Evolutionary conservation across 2,888 invertebrate genomes (phyloP), one percentile per base, ranked within the genome.

Genomic region (Leucophenga maculata): DNA sequence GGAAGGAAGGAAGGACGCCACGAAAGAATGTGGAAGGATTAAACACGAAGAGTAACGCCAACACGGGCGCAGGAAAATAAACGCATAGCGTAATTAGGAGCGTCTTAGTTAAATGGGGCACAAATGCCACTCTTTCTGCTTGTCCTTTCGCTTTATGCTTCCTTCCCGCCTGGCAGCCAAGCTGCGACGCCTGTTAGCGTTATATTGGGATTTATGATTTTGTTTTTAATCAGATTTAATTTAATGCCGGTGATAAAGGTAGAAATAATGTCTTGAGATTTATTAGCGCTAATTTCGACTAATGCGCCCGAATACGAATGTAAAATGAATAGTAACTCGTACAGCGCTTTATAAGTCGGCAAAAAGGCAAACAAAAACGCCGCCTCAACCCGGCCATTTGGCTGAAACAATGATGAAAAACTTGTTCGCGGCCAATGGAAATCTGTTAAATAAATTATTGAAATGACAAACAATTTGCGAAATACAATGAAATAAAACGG

Each of bases 121-220:
- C 20, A 18, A 4, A n/a, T 50, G 50, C 50, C 11, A 8, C 32
- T 32, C 6, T 8, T 32, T 32, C 32, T 32, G 32, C 3, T 8
- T 11, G 11, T 11, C 39, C 11, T 39, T 8, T 39, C 8, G 8
- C 39, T 39, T 39, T 8, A 8, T 3, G 3, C 39, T 8, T 39
- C 11, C 11, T 39, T 39, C 11, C 39, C 8, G 26, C 26, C 26
- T 26, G 4, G 3, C 26, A 3, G 26, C 26, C 26, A 3, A 6
- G 8, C 39, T 39, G 39, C 39, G 11, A 39, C 8, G 39, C 39
- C 39, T 39, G 39, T 50, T 50, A 18, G 16, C 18, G 6, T 50
- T 78, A 72, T 81, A 79, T 79, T 81, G 75, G 79, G 76, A 79
- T 79, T 79, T 81, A 79, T 79, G 74, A 76, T 79, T 72, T 81